Percentiles rank a stretch among this genome's conserved stretches.
Evolutionary conservation across 2,888 invertebrate species (phyloP).

Genomic region (Molorchus minor): DNA sequence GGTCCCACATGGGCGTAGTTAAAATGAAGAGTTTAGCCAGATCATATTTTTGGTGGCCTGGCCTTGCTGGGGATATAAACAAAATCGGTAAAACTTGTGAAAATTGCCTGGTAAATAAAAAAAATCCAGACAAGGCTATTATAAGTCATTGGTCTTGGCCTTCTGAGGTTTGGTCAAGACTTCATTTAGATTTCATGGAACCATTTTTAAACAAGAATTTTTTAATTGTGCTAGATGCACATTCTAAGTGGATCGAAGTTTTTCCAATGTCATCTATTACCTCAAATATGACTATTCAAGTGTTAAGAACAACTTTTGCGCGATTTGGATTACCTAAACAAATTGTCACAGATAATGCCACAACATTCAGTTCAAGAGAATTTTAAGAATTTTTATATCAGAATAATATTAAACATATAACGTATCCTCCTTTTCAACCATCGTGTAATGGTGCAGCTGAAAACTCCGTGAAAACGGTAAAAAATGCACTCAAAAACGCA

Average conservation of each 20-base stretch:
- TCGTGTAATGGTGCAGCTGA: too few relatives aligned
- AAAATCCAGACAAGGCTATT: too few relatives aligned
- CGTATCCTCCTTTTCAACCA: too few relatives aligned
- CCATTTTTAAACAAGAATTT: conserved; percentile 6
- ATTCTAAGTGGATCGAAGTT: conserved; percentile 3
- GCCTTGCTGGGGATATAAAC: conserved; percentile 28
- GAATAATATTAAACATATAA: conserved; percentile 3
- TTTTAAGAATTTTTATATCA: conserved; percentile 8
- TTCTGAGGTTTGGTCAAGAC: conserved; percentile 13
- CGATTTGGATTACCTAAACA: conserved; percentile 5
- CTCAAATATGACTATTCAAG: too few relatives aligned
- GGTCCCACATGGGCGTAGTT: conserved; percentile 24
- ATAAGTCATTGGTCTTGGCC: conserved; percentile 18
- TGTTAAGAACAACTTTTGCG: conserved; percentile 6
- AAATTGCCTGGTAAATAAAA: too few relatives aligned
- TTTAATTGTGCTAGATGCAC: too few relatives aligned
- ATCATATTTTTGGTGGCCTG: conserved; percentile 36
- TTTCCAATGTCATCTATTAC: too few relatives aligned
- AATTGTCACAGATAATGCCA: too few relatives aligned
- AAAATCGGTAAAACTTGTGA: too few relatives aligned
- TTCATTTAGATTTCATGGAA: conserved; percentile 20
- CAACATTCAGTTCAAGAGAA: conserved; percentile 10
- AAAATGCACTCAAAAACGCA: conserved; percentile 8
- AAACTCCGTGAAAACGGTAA: conserved; percentile 8
- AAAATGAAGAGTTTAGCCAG: conserved; percentile 32